phyloP scores from a whole-genome alignment of 2,888 invertebrate genomes.

The Icerya purchasi region DNA sequence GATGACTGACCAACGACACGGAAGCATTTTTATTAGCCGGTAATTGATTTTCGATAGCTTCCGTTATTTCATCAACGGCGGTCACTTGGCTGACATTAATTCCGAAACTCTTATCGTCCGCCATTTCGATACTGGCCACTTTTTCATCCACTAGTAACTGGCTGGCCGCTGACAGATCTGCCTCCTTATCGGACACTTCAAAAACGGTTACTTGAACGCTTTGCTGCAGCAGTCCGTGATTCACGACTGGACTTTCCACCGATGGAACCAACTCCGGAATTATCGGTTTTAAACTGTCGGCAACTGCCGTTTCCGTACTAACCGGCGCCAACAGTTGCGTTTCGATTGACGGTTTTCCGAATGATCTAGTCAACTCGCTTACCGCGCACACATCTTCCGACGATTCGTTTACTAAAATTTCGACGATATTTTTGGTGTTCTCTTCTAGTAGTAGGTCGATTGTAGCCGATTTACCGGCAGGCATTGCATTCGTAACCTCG shows the following conservation, averaged over 20 bases:
- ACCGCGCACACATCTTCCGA: constrained; percentile 17
- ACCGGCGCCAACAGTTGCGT: constrained; percentile 30
- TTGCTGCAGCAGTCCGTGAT: constrained; percentile 15
- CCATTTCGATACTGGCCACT: constrained; percentile 22
- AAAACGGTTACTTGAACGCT: constrained; percentile 19
- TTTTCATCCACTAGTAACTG: constrained; percentile 33
- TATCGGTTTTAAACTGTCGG: constrained; percentile 26
- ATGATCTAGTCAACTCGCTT: not conserved
- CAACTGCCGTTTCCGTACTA: constrained; percentile 29
- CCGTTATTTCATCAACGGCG: constrained; percentile 28
- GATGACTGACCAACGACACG: constrained; percentile 16
- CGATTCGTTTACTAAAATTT: not conserved
- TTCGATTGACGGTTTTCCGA: constrained; percentile 28
- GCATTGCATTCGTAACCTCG: constrained; percentile 22
- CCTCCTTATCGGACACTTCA: constrained; percentile 31
- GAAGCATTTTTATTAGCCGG: not conserved
- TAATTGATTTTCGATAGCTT: constrained; percentile 16
- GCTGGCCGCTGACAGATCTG: no score
- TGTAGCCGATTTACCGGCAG: constrained; percentile 28
- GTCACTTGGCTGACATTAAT: constrained; percentile 27
- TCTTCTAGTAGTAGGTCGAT: constrained; percentile 16
- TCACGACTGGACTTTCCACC: not conserved
- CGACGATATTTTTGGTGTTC: not conserved
- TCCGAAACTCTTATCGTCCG: constrained; percentile 21
- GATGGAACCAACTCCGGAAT: constrained; percentile 22